Conservation (phyloP, 1,140 invertebrate genomes). For the Plutomurus gul region DNA sequence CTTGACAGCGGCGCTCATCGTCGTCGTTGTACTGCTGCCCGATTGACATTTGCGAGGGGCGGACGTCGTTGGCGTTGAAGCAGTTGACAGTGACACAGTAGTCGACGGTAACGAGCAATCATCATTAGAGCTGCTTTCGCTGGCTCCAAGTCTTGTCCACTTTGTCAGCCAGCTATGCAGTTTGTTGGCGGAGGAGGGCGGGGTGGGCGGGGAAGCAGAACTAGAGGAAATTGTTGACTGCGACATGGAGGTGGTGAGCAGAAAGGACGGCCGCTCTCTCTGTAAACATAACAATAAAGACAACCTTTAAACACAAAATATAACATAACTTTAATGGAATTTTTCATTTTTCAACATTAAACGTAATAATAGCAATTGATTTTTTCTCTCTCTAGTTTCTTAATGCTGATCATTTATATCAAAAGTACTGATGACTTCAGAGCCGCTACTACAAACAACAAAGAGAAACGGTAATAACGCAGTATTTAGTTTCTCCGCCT, state of each 20-base stretch:
- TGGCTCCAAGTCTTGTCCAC: not conserved
- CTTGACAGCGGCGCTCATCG: not conserved
- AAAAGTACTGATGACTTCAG: not conserved
- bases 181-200: not conserved
- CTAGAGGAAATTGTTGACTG: not conserved
- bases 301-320: not conserved
- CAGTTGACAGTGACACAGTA: not conserved
- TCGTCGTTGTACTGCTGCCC: not conserved
- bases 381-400: not conserved
- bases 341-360: too few species aligned
- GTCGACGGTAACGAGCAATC: not conserved
- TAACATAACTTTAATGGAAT: too few species aligned
- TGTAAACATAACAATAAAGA: not conserved
- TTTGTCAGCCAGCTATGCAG: not conserved
- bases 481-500: too few species aligned
- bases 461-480: too few species aligned
- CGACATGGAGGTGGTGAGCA: not conserved
- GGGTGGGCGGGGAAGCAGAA: not conserved
- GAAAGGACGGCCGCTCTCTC: conserved; percentile 3
- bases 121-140: not conserved
- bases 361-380: not conserved
- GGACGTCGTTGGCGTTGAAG: not conserved
- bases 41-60: not conserved
- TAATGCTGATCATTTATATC: not conserved
- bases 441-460: not conserved